Conservation (phyloP, 2,888 invertebrate genomes). For the Andrena praecox region DNA sequence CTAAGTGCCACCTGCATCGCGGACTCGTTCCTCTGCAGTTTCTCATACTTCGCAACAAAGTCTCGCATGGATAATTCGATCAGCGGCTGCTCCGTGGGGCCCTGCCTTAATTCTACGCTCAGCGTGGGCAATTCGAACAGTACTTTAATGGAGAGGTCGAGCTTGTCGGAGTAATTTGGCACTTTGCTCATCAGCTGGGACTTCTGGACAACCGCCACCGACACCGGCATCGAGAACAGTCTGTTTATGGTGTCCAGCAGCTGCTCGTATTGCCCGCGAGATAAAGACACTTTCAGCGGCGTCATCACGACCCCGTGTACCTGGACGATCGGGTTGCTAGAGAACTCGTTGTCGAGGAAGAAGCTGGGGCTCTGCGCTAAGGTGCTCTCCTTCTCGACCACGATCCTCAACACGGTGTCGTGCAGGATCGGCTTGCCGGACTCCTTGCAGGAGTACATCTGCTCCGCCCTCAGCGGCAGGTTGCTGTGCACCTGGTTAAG, state of each 20-base stretch:
- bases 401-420: slow-evolving; percentile 93
- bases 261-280: slow-evolving; percentile 95
- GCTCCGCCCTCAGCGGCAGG: slow-evolving; percentile 87
- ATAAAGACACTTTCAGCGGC: slow-evolving; percentile 93
- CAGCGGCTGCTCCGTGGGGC: slow-evolving; percentile 90
- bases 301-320: slow-evolving; percentile 91
- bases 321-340: slow-evolving; percentile 78
- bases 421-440: slow-evolving; percentile 95
- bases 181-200: slow-evolving; percentile 78
- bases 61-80: slow-evolving; percentile 94
- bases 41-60: slow-evolving; percentile 91
- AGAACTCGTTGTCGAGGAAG: slow-evolving; percentile 72
- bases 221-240: slow-evolving; percentile 80
- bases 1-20: slow-evolving; percentile 92
- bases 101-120: slow-evolving; percentile 91
- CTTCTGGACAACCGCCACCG: slow-evolving; percentile 77
- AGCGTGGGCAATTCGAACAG: slow-evolving; percentile 91
- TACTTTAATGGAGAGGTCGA: slow-evolving; percentile 85
- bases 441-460: slow-evolving; percentile 90
- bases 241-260: slow-evolving; percentile 90
- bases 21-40: slow-evolving; percentile 89
- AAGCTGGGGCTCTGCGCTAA: slow-evolving; percentile 75
- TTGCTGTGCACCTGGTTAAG: slow-evolving; percentile 77
- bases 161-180: slow-evolving; percentile 77
- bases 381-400: slow-evolving; percentile 86